These are phyloP conservation scores for Garrulus glandarius DNA, from an alignment of 2,797 vertebrate species.

Conservation along the genomic window DNA sequence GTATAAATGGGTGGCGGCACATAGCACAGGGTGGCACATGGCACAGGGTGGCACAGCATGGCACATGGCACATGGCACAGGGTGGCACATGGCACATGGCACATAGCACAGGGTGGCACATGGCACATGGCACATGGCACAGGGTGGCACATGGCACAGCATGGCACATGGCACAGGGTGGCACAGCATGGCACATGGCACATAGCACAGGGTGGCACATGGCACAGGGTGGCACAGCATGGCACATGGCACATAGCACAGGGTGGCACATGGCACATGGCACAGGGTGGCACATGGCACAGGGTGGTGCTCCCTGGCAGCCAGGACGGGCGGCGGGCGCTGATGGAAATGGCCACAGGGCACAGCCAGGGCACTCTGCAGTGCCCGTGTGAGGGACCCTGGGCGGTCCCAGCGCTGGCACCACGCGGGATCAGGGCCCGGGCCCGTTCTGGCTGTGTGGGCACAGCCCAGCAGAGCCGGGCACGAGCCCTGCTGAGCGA, in stretches of 20 bases:
- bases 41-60: no score
- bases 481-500: rapidly evolving
- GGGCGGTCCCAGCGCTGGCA: background rate
- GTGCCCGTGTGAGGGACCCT: background rate
- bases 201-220: no score
- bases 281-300: background rate
- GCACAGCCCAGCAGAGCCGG: background rate
- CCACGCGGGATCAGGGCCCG: background rate
- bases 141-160: no score
- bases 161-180: background rate
- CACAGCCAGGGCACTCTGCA: background rate
- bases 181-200: no score
- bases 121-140: background rate
- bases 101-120: no score
- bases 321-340: background rate
- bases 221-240: no score
- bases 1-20: no score
- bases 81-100: no score
- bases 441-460: background rate
- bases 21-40: background rate
- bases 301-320: background rate
- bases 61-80: no score
- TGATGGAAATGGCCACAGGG: rapidly evolving
- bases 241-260: background rate
- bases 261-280: no score